These are phyloP conservation scores for Lochmaea capreae DNA, from an alignment of 2,888 invertebrate species.

Conservation along the genomic window DNA sequence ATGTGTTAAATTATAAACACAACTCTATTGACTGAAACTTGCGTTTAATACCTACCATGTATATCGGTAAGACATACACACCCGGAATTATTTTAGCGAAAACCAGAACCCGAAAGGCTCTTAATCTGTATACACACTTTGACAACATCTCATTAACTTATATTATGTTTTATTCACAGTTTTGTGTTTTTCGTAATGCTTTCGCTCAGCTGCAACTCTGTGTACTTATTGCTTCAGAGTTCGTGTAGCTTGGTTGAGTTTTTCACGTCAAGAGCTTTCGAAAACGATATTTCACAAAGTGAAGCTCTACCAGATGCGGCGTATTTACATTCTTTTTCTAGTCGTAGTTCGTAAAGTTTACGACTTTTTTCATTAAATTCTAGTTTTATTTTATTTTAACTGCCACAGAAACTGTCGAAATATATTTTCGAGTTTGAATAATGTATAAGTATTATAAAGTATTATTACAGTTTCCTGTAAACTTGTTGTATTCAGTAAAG, in stretches of 20 bases:
- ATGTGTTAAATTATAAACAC: too few species aligned
- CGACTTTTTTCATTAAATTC: too few species aligned
- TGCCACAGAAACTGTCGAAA: too few species aligned
- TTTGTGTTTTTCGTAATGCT: slow-evolving; percentile 11
- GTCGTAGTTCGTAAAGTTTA: too few species aligned
- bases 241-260: not conserved
- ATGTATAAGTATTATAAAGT: too few species aligned
- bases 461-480: too few species aligned
- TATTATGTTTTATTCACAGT: slow-evolving; percentile 9
- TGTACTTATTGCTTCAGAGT: not conserved
- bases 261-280: slow-evolving; percentile 2
- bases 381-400: too few species aligned
- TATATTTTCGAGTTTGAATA: too few species aligned
- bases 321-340: not conserved
- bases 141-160: slow-evolving; percentile 17
- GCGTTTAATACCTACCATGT: not conserved
- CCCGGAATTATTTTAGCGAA: not conserved
- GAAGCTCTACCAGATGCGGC: not conserved
- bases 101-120: not conserved
- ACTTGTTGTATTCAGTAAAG: too few species aligned
- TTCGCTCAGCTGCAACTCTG: not conserved
- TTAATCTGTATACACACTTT: slow-evolving; percentile 18
- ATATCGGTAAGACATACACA: too few species aligned
- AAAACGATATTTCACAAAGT: not conserved
- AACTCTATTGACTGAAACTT: not conserved